phyloP scores from a whole-genome alignment of 2,113 vertebrate genomes.

The Lichenostomus cassidix region DNA sequence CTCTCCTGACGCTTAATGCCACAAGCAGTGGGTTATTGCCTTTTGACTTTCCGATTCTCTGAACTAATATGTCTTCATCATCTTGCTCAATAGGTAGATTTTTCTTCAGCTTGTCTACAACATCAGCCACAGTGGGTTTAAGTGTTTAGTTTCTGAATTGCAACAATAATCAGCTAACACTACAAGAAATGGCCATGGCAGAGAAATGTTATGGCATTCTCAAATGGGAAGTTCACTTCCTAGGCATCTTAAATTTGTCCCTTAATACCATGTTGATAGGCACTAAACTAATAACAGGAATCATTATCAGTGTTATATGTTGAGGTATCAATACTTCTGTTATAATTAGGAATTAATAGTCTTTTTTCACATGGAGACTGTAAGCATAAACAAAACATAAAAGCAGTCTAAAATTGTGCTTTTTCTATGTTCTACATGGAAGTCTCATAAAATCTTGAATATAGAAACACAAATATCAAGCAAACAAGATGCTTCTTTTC shows the following conservation, averaged over 20 bases:
- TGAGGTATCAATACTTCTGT: neutral
- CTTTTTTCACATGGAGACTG: neutral
- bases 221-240: too few relatives aligned
- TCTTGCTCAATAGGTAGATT: neutral
- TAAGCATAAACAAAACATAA: neutral
- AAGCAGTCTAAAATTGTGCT: neutral
- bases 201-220: too few relatives aligned
- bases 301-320: fast-evolving
- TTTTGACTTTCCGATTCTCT: neutral
- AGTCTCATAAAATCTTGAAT: neutral
- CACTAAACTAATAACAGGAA: neutral
- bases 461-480: neutral
- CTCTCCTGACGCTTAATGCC: neutral
- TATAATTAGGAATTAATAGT: neutral
- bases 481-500: neutral
- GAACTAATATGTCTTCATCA: neutral
- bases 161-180: neutral
- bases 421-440: neutral
- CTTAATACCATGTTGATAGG: neutral
- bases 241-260: neutral
- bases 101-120: neutral
- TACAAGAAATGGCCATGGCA: neutral
- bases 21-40: neutral
- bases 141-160: neutral
- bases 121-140: neutral